phyloP scores from a whole-genome alignment of 2,888 invertebrate genomes.

The Drosophila vallismaia region DNA sequence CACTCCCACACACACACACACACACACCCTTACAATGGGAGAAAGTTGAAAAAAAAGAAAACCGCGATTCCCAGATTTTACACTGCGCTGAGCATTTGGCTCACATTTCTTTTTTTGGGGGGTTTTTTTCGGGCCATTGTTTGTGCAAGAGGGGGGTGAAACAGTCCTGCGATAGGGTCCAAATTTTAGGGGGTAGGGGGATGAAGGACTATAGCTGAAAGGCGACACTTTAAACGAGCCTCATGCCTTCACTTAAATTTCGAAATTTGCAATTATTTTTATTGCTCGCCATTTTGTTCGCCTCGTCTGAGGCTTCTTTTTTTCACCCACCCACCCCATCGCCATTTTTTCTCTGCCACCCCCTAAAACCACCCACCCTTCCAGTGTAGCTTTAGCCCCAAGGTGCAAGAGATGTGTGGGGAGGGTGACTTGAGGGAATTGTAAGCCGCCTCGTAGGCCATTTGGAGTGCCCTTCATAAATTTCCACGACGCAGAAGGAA shows the following conservation, averaged over 20 bases:
- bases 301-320: slow-evolving; percentile 14
- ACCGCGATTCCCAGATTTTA: slow-evolving; percentile 73
- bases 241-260: slow-evolving; percentile 76
- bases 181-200: too few relatives aligned
- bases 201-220: background rate
- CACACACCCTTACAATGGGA: slow-evolving; percentile 45
- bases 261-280: slow-evolving; percentile 79
- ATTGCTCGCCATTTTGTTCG: slow-evolving; percentile 74
- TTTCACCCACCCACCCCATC: slow-evolving; percentile 1
- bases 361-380: background rate
- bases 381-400: slow-evolving; percentile 23
- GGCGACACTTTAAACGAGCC: slow-evolving; percentile 66
- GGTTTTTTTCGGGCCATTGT: slow-evolving; percentile 60
- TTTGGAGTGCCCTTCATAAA: slow-evolving; percentile 67
- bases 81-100: slow-evolving; percentile 71
- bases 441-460: slow-evolving; percentile 33
- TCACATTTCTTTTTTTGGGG: slow-evolving; percentile 35
- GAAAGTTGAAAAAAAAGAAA: slow-evolving; percentile 45
- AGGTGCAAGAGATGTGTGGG: background rate
- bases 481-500: slow-evolving; percentile 45
- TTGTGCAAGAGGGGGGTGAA: slow-evolving; percentile 48
- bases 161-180: background rate
- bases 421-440: background rate
- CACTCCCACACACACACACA: slow-evolving; percentile 59
- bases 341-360: background rate